Percentiles rank a stretch among this genome's conserved stretches.
Evolutionary conservation across 2,113 vertebrate species (phyloP).

Genomic region (Toxotes chatareus): DNA sequence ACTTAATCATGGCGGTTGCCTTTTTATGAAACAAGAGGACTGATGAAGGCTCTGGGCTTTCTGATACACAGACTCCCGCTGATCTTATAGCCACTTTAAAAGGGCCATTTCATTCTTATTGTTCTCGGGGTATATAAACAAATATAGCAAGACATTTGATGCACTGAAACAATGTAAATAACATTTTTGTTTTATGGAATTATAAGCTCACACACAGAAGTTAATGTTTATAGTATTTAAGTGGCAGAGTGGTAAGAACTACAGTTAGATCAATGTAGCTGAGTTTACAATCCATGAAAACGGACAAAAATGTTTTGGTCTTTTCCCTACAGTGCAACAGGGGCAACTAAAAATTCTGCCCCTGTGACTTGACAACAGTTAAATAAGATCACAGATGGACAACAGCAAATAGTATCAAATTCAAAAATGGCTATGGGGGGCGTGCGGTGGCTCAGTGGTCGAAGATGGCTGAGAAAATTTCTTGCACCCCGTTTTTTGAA

Average conservation of each 20-base stretch:
- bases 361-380: neutral
- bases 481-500: neutral
- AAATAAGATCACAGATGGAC: slow-evolving; percentile 33
- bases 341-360: neutral
- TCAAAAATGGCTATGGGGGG: slow-evolving; percentile 6
- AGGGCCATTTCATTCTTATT: neutral
- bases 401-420: slow-evolving; percentile 13
- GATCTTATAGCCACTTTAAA: neutral
- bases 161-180: neutral
- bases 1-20: neutral
- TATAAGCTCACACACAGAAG: neutral
- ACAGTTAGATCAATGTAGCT: neutral
- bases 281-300: neutral
- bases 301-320: neutral
- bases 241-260: neutral
- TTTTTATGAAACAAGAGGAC: neutral
- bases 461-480: slow-evolving; percentile 8
- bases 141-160: neutral
- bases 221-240: neutral
- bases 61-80: neutral
- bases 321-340: neutral
- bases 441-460: neutral
- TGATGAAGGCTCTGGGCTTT: neutral
- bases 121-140: neutral
- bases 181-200: neutral